phyloP scores from a whole-genome alignment of 2,113 vertebrate species.

The Anolis sagrei region DNA sequence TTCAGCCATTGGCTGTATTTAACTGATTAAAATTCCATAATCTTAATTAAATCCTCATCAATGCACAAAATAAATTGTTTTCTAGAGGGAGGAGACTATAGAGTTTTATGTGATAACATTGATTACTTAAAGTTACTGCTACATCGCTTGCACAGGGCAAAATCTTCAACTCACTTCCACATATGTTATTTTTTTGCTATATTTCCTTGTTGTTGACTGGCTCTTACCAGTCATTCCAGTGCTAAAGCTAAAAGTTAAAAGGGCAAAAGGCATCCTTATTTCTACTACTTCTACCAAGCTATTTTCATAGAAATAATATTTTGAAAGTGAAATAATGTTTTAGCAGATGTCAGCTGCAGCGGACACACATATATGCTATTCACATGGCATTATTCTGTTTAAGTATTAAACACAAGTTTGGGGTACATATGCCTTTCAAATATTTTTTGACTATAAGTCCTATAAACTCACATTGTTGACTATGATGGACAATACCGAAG shows the following conservation, averaged over 20 bases:
- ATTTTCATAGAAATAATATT: background rate
- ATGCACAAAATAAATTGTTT: background rate
- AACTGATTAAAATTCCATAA: background rate
- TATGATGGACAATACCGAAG: too few relatives aligned
- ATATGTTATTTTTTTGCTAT: background rate
- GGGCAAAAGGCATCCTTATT: background rate
- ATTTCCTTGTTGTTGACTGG: background rate
- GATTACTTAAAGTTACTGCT: background rate
- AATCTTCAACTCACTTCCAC: background rate
- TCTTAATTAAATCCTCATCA: background rate
- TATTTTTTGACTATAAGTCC: background rate
- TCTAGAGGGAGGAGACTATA: too few relatives aligned
- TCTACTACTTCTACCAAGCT: background rate
- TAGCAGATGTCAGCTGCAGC: background rate
- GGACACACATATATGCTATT: background rate
- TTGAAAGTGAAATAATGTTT: background rate
- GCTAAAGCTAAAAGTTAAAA: background rate
- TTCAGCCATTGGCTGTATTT: background rate
- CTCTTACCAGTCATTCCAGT: background rate
- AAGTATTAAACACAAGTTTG: background rate
- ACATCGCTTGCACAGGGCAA: background rate
- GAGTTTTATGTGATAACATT: background rate
- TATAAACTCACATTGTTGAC: background rate
- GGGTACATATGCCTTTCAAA: background rate
- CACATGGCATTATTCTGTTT: too few relatives aligned